phyloP scores from a whole-genome alignment of 2,888 invertebrate genomes.

The Apotomis turbidana region DNA sequence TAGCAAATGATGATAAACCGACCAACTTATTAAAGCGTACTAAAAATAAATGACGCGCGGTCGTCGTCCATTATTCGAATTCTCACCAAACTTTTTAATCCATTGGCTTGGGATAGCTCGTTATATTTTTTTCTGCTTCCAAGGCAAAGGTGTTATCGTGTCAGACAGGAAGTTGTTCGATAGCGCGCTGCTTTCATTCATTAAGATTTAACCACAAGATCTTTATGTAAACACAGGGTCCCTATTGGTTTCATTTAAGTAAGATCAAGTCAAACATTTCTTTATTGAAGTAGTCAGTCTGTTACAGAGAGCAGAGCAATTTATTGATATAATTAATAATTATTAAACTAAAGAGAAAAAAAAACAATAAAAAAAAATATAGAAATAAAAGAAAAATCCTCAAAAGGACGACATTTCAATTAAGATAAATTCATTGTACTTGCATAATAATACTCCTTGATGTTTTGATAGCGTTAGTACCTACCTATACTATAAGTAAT shows the following conservation, averaged over 20 bases:
- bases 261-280: too few relatives aligned
- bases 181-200: conserved; percentile 62
- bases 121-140: conserved; percentile 18
- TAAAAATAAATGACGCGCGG: conserved; percentile 1
- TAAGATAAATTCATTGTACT: conserved; percentile 9
- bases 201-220: conserved; percentile 70
- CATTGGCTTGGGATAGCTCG: conserved; percentile 26
- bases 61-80: conserved; percentile 16
- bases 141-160: conserved; percentile 62
- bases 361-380: too few relatives aligned
- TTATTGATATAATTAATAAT: too few relatives aligned
- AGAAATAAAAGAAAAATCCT: too few relatives aligned
- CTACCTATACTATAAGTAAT: not conserved
- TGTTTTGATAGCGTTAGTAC: not conserved
- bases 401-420: not conserved
- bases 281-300: too few relatives aligned
- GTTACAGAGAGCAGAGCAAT: too few relatives aligned
- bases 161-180: conserved; percentile 65
- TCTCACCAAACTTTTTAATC: conserved; percentile 20
- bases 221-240: conserved; percentile 61
- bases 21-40: not conserved
- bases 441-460: not conserved
- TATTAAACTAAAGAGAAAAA: too few relatives aligned
- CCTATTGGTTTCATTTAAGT: conserved; percentile 21
- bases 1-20: too few relatives aligned